phyloP scores from a whole-genome alignment of 2,113 vertebrate species.

The Pogonocichla stellata region DNA sequence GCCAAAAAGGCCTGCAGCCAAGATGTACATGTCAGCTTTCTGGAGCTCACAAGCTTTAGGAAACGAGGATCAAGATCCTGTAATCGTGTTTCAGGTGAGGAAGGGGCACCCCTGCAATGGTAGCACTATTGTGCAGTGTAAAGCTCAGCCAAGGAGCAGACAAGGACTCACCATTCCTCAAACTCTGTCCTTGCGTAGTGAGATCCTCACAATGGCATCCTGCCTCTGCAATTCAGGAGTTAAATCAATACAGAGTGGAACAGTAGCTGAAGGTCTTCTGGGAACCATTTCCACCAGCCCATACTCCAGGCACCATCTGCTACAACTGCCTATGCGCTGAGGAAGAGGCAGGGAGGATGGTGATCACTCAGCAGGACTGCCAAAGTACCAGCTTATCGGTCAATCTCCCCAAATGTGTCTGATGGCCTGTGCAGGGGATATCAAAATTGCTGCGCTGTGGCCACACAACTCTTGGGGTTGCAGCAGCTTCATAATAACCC shows the following conservation, averaged over 20 bases:
- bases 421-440: rapidly evolving
- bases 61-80: neutral
- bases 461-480: neutral
- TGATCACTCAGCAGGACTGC: neutral
- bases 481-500: rapidly evolving
- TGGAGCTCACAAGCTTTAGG: neutral
- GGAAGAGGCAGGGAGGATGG: neutral
- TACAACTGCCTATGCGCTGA: neutral
- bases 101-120: neutral
- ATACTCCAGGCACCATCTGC: neutral
- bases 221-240: neutral
- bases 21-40: neutral
- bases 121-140: neutral
- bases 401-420: neutral
- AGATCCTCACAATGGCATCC: neutral
- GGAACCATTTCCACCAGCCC: neutral
- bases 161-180: neutral
- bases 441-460: neutral
- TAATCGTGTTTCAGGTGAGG: neutral
- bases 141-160: neutral
- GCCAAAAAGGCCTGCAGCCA: slow-evolving; percentile 18
- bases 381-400: neutral
- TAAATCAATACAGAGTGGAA: neutral
- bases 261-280: neutral
- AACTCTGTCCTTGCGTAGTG: neutral